A percentile compares a stretch with the other conserved stretches of the same genome.
Evolutionary conservation across 2,888 invertebrate species (phyloP).

Genomic region (Copidosoma aretas): DNA sequence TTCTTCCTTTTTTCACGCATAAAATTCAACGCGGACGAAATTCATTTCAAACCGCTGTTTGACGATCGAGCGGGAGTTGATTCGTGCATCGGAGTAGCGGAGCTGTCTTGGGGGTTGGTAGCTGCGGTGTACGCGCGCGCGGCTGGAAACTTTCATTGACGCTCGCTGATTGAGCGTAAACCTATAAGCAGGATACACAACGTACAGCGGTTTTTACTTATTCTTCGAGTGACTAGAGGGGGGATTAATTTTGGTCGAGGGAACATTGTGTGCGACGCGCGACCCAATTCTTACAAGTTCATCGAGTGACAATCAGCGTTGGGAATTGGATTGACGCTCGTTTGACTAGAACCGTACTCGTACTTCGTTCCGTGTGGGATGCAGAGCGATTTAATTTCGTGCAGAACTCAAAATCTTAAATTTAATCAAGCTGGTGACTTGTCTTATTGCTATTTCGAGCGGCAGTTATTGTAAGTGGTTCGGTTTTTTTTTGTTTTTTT

Average conservation of each 20-base stretch:
- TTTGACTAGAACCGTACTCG: constrained; percentile 58
- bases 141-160: neutral
- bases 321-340: constrained; percentile 35
- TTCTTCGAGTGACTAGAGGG: no score
- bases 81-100: no score
- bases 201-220: no score
- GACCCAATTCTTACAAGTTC: neutral
- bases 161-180: neutral
- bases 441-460: no score
- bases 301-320: no score
- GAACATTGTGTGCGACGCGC: neutral
- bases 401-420: constrained; percentile 44
- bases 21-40: no score
- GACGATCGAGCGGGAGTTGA: no score
- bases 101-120: no score
- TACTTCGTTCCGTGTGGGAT: constrained; percentile 47
- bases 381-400: constrained; percentile 51
- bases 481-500: no score
- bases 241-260: neutral
- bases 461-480: no score
- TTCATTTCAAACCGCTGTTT: no score
- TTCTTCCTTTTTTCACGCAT: neutral
- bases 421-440: neutral
- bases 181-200: neutral
- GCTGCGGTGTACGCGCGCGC: no score